Evolutionary conservation across 2,888 invertebrate species (phyloP).

Genomic region (Asteroscopus sphinx): DNA sequence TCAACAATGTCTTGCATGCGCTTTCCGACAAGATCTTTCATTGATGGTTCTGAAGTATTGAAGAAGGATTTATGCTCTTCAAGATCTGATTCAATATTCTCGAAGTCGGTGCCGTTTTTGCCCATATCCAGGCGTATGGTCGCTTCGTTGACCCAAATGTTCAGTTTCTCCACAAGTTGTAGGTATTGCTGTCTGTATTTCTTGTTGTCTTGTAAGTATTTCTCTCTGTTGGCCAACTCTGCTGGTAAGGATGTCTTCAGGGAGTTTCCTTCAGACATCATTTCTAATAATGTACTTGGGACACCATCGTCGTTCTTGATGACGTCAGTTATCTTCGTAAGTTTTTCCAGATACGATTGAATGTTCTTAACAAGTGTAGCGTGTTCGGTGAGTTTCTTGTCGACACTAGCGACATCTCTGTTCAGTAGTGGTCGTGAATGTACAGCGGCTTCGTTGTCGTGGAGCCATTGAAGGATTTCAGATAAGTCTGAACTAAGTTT

Average conservation of each 20-base stretch:
- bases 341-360: constrained; percentile 92
- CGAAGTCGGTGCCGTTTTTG: constrained; percentile 96
- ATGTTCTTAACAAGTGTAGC: constrained; percentile 92
- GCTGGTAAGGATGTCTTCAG: constrained; percentile 94
- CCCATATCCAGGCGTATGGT: constrained; percentile 93
- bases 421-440: constrained; percentile 95
- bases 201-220: constrained; percentile 94
- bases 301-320: constrained; percentile 94
- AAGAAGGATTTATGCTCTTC: constrained; percentile 97
- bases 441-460: constrained; percentile 94
- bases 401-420: constrained; percentile 94
- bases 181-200: constrained; percentile 94
- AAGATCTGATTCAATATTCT: constrained; percentile 94
- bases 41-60: constrained; percentile 92
- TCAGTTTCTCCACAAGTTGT: constrained; percentile 93
- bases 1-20: constrained; percentile 95
- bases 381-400: constrained; percentile 94
- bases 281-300: constrained; percentile 94
- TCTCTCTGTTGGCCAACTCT: constrained; percentile 94
- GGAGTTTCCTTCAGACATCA: constrained; percentile 95
- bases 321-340: constrained; percentile 92
- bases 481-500: constrained; percentile 96
- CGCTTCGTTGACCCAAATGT: constrained; percentile 95
- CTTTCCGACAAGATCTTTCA: constrained; percentile 94
- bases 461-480: constrained; percentile 95